These are phyloP conservation scores for Noctua pronuba DNA, from an alignment of 2,888 invertebrate species.

Conservation along the genomic window DNA sequence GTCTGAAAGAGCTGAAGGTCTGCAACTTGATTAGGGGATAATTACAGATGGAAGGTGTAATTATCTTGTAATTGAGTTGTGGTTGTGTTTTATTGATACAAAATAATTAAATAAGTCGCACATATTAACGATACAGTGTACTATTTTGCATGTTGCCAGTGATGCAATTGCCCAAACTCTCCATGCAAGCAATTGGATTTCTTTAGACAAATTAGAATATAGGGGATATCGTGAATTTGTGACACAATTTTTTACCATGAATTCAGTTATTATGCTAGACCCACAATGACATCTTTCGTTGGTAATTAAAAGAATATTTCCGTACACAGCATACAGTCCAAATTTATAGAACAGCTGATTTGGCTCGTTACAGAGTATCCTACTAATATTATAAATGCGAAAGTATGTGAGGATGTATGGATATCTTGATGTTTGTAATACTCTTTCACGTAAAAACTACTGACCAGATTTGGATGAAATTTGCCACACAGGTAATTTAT, in stretches of 20 bases:
- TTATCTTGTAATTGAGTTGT: conserved; percentile 18
- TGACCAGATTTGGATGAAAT: too few relatives aligned
- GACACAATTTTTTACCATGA: background rate
- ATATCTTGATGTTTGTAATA: too few relatives aligned
- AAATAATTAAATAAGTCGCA: background rate
- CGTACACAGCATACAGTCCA: background rate
- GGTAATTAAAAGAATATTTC: background rate
- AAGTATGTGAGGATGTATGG: too few relatives aligned
- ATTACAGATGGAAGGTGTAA: conserved; percentile 5
- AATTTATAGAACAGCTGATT: background rate
- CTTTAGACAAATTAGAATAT: background rate
- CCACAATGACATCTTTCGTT: background rate
- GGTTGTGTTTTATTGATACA: background rate
- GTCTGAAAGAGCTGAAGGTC: background rate
- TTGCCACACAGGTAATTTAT: too few relatives aligned
- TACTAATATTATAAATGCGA: too few relatives aligned
- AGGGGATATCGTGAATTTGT: background rate
- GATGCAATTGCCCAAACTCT: background rate
- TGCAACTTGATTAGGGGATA: background rate
- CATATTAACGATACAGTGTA: too few relatives aligned
- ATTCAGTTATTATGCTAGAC: too few relatives aligned
- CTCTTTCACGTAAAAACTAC: too few relatives aligned
- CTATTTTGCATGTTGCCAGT: background rate
- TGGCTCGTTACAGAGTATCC: background rate
- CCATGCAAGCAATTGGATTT: background rate